These are phyloP conservation scores for Physocephala rufipes DNA, from an alignment of 2,888 invertebrate species.

Conservation along the genomic window DNA sequence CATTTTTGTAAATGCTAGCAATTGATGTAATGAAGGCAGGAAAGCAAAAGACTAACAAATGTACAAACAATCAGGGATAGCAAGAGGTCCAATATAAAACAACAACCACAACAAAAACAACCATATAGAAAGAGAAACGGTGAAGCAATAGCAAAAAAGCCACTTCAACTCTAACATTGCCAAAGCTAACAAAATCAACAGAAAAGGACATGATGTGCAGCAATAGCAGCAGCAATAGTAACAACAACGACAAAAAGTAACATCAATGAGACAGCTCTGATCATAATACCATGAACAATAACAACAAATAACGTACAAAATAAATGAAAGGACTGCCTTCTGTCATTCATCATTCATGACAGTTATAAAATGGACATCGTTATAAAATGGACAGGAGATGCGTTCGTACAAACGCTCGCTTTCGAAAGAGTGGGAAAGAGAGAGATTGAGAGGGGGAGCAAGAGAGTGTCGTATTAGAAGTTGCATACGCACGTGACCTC, in stretches of 20 bases:
- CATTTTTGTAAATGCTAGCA: slow-evolving; percentile 23
- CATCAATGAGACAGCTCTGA: not conserved
- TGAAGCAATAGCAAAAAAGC: not conserved
- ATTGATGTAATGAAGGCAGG: slow-evolving; percentile 33
- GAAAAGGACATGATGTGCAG: not conserved
- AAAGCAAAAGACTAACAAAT: slow-evolving; percentile 31
- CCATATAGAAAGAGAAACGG: slow-evolving; percentile 2
- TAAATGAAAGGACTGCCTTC: no score
- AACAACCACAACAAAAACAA: slow-evolving; percentile 11
- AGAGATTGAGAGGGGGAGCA: not conserved
- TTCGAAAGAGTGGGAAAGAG: not conserved
- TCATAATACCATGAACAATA: not conserved
- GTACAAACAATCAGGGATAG: not conserved
- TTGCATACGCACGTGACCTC: slow-evolving; percentile 22
- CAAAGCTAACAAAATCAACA: not conserved
- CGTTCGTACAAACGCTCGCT: not conserved
- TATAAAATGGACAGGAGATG: not conserved
- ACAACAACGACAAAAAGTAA: slow-evolving; percentile 6
- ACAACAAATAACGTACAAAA: not conserved
- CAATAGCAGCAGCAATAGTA: not conserved
- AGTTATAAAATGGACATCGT: no score
- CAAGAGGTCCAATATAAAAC: not conserved
- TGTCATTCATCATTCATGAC: no score
- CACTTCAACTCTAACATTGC: slow-evolving; percentile 2
- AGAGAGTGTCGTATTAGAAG: not conserved